phyloP scores from a whole-genome alignment of 1,140 invertebrate genomes.

The Pemphigus obesinymphae region DNA sequence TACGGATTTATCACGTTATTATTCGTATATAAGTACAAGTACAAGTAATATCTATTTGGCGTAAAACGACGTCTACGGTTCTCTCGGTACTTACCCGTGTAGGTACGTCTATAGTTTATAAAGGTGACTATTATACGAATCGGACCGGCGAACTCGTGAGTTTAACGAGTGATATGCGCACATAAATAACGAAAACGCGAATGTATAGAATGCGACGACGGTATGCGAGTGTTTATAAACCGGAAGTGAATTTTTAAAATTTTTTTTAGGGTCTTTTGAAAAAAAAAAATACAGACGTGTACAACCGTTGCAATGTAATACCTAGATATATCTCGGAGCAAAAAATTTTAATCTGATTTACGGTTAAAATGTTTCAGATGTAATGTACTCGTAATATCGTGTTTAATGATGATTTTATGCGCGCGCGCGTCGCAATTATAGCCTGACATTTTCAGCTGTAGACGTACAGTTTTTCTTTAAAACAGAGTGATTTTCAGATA shows the following conservation, averaged over 20 bases:
- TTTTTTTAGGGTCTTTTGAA: background rate
- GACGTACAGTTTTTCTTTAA: too few relatives aligned
- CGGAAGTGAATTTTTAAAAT: background rate
- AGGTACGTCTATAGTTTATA: too few relatives aligned
- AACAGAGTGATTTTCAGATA: too few relatives aligned
- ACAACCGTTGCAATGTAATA: background rate
- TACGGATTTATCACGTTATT: too few relatives aligned
- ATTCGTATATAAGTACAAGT: too few relatives aligned
- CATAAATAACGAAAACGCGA: background rate
- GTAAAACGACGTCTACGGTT: background rate
- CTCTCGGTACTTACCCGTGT: background rate
- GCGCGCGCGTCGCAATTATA: too few relatives aligned
- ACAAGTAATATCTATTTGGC: too few relatives aligned
- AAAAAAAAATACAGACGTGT: background rate
- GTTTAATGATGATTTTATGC: too few relatives aligned
- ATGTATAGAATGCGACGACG: background rate
- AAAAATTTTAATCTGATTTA: background rate
- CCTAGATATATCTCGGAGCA: background rate
- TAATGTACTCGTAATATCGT: too few relatives aligned
- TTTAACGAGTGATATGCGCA: background rate
- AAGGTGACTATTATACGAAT: background rate
- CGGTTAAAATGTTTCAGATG: background rate
- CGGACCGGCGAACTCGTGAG: background rate
- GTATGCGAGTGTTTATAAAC: background rate
- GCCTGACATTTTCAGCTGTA: too few relatives aligned